Percentiles rank a stretch among this genome's conserved stretches.
Conservation (phyloP, 2,888 invertebrate species). For the Sarcophaga variegata region DNA sequence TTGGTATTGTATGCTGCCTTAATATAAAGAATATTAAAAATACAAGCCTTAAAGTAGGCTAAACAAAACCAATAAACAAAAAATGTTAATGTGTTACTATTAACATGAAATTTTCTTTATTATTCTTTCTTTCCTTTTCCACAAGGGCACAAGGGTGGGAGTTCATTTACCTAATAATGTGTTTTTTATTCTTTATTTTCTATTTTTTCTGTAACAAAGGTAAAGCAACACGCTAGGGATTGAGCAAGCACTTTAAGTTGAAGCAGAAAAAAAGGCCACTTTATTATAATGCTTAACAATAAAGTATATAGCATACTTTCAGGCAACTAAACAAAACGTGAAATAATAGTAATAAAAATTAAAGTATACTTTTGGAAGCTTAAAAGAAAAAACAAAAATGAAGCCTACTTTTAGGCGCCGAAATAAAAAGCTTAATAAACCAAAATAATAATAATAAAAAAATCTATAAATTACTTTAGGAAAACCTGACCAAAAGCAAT, state of each 20-base stretch:
- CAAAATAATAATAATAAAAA: conserved; percentile 1
- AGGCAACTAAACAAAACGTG: not conserved
- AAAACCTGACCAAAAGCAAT: not conserved
- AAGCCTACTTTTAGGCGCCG: not conserved
- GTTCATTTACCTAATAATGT: conserved; percentile 41
- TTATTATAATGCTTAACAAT: conserved; percentile 48
- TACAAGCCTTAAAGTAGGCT: conserved; percentile 42
- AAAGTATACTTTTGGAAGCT: conserved; percentile 39
- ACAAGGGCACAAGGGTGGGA: not conserved
- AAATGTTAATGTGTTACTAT: conserved; percentile 53
- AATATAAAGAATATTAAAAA: conserved; percentile 1
- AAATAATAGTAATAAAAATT: too few relatives aligned
- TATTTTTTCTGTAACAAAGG: not conserved
- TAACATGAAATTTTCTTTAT: conserved; percentile 32
- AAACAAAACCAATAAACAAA: not conserved
- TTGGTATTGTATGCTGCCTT: not conserved
- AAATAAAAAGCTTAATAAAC: not conserved
- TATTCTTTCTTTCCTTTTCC: conserved; percentile 1
- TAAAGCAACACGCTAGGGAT: not conserved
- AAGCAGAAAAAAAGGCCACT: conserved; percentile 19
- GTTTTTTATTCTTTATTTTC: too few relatives aligned
- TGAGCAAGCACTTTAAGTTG: conserved; percentile 12
- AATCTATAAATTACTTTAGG: not conserved
- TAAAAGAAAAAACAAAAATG: conserved; percentile 15
- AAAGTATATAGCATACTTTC: conserved; percentile 39